Conservation (phyloP, 2,888 invertebrate species). For the Encarsia formosa region DNA sequence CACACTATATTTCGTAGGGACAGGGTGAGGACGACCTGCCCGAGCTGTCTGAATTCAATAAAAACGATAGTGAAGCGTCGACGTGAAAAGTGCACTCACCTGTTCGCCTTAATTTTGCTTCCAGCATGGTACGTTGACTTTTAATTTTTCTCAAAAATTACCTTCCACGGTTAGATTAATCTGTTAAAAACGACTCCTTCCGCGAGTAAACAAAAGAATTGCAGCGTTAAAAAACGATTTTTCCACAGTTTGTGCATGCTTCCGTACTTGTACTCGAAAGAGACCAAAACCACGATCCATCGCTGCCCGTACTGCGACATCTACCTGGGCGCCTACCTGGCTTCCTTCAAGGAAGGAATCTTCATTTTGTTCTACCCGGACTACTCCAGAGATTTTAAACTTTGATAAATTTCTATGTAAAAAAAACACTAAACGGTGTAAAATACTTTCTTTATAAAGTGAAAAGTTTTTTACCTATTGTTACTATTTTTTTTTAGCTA, state of each 20-base stretch:
- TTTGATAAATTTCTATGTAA: too few relatives aligned
- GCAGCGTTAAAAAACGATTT: not conserved
- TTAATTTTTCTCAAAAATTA: not conserved
- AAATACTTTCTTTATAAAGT: too few relatives aligned
- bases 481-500: too few relatives aligned
- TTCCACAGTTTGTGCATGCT: conserved; percentile 13
- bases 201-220: not conserved
- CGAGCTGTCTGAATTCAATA: conserved; percentile 13
- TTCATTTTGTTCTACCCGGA: too few relatives aligned
- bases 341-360: conserved; percentile 7
- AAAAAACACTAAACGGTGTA: too few relatives aligned
- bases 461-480: too few relatives aligned
- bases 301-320: conserved; percentile 15
- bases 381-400: too few relatives aligned
- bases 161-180: not conserved
- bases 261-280: conserved; percentile 14
- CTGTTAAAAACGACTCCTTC: not conserved
- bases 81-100: not conserved
- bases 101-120: conserved; percentile 9
- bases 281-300: conserved; percentile 6
- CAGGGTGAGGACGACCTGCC: conserved; percentile 7
- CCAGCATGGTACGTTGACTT: conserved; percentile 14
- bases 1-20: conserved; percentile 10
- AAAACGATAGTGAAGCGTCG: conserved; percentile 16
- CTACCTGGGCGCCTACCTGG: conserved; percentile 8